Base-by-base conservation (phyloP, 1,140 invertebrate genomes). In the Calycopis cecrops region DNA sequence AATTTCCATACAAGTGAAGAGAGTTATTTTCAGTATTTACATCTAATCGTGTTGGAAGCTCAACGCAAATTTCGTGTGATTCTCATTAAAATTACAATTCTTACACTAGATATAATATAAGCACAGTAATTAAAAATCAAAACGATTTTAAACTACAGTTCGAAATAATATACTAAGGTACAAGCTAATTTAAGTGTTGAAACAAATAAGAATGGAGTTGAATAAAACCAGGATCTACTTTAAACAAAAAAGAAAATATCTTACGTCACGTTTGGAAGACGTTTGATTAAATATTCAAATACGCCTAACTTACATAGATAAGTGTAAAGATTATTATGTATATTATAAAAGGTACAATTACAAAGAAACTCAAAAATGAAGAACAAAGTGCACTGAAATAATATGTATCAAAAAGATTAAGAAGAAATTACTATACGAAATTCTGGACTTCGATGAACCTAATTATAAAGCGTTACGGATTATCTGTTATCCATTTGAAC, bases 21-120 rank as follows among this genome's bases (percentile, higher is more conserved):
- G 21, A 40, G 33, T 72, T 77, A 73, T 79, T 71, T 70, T 79
- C 70, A 77, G 73, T 86, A 86, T 86, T 72, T 86, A 86, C 80
- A 86, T 76, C 83, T 86, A 86, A 86, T 82, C 80, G 81, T 86
- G 83, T 85, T 86, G 83, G 83, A 86, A 86, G 83, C 83, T 86
- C 83, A 86, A 86, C 83, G 83, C 79, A 81, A 83, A 83, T 84
- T 80, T 84, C 71, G 68, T 83, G 79, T 80, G 69, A 63, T 80
- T 78, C 56, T 73, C 76, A 79, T 63, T 63, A 60, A 16, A 49
- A 58, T 62, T 66, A 60, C 40, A 58, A 53, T 14, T 12, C 51
- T 44, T 53, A 53, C n/a, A 42, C 52, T 53, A 47, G 9, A 53
- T 53, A 47, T 42, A 50, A 35, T 50, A 44, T 33, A 33, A 53